These are phyloP conservation scores for Chrysomela aeneicollis DNA, from an alignment of 2,888 invertebrate species.

Conservation along the genomic window DNA sequence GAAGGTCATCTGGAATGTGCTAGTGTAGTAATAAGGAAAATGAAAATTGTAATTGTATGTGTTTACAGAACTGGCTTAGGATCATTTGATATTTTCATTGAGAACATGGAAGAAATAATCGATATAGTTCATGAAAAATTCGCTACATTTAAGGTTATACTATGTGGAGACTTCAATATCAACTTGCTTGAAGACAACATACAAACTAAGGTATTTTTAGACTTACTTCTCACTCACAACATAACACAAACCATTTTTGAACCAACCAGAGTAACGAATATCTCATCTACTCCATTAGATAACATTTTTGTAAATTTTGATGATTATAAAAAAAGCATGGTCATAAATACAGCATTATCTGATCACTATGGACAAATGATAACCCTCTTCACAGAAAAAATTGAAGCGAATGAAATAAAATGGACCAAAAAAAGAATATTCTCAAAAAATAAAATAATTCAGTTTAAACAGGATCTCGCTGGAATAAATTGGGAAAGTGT, in stretches of 20 bases:
- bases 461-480: background rate
- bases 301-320: background rate
- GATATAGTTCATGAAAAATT: background rate
- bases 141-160: no score
- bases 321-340: background rate
- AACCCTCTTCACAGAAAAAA: background rate
- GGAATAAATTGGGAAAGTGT: constrained; percentile 1
- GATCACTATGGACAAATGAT: background rate
- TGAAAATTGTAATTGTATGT: constrained; percentile 7
- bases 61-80: constrained; percentile 7
- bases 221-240: constrained; percentile 17
- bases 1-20: constrained; percentile 9
- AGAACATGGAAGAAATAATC: constrained; percentile 8
- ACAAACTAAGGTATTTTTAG: constrained; percentile 10
- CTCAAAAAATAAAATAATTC: background rate
- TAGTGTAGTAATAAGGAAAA: constrained; percentile 14
- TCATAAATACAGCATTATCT: background rate
- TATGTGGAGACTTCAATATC: background rate
- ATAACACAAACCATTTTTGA: constrained; percentile 11
- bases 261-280: background rate
- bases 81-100: constrained; percentile 14
- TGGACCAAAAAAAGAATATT: background rate
- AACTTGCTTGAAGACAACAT: background rate
- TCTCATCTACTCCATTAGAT: background rate
- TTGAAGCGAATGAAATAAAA: background rate